Evolutionary conservation across 1,140 invertebrate genomes (phyloP).

Genomic region (Drosophila dunni): DNA sequence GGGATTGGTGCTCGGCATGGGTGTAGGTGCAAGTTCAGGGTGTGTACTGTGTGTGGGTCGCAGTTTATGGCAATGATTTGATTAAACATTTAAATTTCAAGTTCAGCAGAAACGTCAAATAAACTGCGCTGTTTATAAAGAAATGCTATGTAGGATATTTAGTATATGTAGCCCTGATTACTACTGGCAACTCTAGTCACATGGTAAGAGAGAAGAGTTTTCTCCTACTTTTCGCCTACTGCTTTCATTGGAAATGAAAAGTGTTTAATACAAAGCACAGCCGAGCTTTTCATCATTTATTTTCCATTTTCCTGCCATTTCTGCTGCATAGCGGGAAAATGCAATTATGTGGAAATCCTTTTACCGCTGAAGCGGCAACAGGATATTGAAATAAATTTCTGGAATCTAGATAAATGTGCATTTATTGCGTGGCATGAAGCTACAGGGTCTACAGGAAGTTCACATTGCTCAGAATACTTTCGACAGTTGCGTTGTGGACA

Average conservation of each 20-base stretch:
- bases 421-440: slow-evolving; percentile 59
- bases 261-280: slow-evolving; percentile 3
- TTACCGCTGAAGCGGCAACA: not conserved
- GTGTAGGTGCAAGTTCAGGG: not conserved
- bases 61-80: slow-evolving; percentile 70
- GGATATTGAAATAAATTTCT: slow-evolving; percentile 19
- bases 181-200: too few relatives aligned
- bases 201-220: too few relatives aligned
- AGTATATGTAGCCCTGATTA: not conserved
- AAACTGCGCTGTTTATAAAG: slow-evolving; percentile 2
- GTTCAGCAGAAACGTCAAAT: slow-evolving; percentile 58
- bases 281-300: slow-evolving; percentile 1
- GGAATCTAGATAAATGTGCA: not conserved
- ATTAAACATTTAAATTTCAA: slow-evolving; percentile 81
- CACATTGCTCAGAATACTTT: slow-evolving; percentile 80
- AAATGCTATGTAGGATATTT: not conserved
- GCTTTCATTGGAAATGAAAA: not conserved
- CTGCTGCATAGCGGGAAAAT: slow-evolving; percentile 7
- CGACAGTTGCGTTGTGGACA: slow-evolving; percentile 61
- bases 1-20: not conserved
- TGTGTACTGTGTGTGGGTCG: not conserved
- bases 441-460: slow-evolving; percentile 64
- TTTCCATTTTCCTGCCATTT: not conserved
- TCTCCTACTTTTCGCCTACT: not conserved
- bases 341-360: slow-evolving; percentile 41